Conservation (phyloP, 2,113 vertebrate genomes). For the Tychaedon coryphoeus region DNA sequence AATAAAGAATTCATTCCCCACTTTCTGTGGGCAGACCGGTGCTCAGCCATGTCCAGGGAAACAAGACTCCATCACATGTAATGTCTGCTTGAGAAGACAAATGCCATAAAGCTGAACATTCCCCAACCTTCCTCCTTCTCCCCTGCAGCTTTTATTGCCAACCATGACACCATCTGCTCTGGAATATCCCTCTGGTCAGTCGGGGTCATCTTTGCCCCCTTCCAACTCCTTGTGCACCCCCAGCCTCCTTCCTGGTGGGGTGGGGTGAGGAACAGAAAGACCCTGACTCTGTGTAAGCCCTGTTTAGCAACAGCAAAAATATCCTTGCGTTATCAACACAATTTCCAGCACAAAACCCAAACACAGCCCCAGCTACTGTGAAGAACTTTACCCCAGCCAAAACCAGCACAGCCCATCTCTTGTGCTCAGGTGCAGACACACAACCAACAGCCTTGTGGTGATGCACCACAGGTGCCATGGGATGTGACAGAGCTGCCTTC, state of each 20-base stretch:
- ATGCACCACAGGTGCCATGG: fast-evolving
- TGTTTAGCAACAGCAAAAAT: not conserved
- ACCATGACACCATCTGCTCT: fast-evolving
- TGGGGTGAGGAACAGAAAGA: not conserved
- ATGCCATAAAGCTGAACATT: fast-evolving
- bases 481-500: not conserved
- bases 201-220: not conserved
- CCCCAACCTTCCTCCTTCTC: not conserved
- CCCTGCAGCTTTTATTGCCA: not conserved
- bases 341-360: not conserved
- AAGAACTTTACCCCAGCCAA: not conserved
- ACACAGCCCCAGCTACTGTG: not conserved
- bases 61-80: fast-evolving
- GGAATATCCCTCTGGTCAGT: not conserved
- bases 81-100: not conserved
- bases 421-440: not conserved
- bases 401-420: not conserved
- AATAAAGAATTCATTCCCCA: not conserved
- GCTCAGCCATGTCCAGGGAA: not conserved
- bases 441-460: not conserved
- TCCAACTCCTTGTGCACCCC: not conserved
- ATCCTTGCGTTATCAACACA: not conserved
- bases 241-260: not conserved
- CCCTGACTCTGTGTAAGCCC: not conserved
- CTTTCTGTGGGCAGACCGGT: fast-evolving